Conservation (phyloP, 1,140 invertebrate genomes). For the Limonius californicus region DNA sequence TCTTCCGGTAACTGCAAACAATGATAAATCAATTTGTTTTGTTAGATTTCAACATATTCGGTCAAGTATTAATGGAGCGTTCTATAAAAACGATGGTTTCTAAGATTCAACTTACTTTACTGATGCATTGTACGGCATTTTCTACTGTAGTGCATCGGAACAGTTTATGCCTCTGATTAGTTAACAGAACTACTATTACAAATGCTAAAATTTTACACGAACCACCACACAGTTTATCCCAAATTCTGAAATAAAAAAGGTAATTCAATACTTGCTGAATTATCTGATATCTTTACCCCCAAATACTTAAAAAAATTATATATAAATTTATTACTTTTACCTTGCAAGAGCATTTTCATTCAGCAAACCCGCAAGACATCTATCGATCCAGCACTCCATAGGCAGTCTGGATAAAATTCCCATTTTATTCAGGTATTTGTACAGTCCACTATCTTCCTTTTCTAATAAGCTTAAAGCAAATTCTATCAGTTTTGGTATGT, state of each 20-base stretch:
- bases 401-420: conserved; percentile 58
- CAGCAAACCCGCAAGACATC: conserved; percentile 75
- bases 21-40: no score
- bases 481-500: conserved; percentile 61
- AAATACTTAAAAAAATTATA: no score
- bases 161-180: conserved; percentile 62
- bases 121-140: conserved; percentile 59
- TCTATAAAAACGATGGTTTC: conserved; percentile 14
- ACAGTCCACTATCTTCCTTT: conserved; percentile 66
- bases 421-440: conserved; percentile 58
- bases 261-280: no score
- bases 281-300: background rate
- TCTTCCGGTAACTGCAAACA: conserved; percentile 68
- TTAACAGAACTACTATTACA: conserved; percentile 69
- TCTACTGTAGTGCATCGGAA: conserved; percentile 58
- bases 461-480: conserved; percentile 62
- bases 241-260: conserved; percentile 58
- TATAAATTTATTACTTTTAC: no score
- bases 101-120: conserved; percentile 54
- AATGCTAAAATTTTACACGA: conserved; percentile 77
- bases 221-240: conserved; percentile 84
- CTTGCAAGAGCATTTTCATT: conserved; percentile 72
- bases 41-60: no score
- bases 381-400: conserved; percentile 71
- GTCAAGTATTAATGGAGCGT: conserved; percentile 23